phyloP scores from a whole-genome alignment of 2,888 invertebrate genomes.

The Bombyx huttoni region DNA sequence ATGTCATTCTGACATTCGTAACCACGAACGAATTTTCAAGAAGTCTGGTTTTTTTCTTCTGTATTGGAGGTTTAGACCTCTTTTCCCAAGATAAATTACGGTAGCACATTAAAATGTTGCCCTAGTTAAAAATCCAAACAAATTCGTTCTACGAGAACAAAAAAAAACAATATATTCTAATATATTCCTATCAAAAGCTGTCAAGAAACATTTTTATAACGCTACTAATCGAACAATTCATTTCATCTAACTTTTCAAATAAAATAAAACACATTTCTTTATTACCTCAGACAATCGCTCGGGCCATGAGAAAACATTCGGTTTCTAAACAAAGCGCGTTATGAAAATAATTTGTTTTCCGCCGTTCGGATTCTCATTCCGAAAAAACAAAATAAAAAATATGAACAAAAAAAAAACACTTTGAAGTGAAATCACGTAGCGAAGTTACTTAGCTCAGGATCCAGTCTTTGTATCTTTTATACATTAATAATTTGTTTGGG shows the following conservation, averaged over 20 bases:
- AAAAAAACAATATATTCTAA: neutral
- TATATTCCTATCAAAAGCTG: neutral
- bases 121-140: too few species aligned
- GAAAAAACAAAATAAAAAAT: constrained; percentile 23
- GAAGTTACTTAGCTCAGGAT: constrained; percentile 45
- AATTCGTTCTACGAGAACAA: too few species aligned
- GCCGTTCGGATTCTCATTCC: constrained; percentile 38
- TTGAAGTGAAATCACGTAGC: constrained; percentile 53
- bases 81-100: too few species aligned
- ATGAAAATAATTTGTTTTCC: constrained; percentile 35
- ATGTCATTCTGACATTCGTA: too few species aligned
- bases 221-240: constrained; percentile 1
- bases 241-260: constrained; percentile 2
- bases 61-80: too few species aligned
- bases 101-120: too few species aligned
- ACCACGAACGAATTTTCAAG: too few species aligned
- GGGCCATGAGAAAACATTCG: constrained; percentile 26
- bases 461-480: constrained; percentile 49
- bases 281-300: constrained; percentile 32
- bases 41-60: too few species aligned
- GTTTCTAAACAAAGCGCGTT: constrained; percentile 30
- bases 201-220: neutral
- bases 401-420: constrained; percentile 23
- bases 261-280: constrained; percentile 26
- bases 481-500: constrained; percentile 54